Percentiles rank a stretch among this genome's conserved stretches.
These are phyloP conservation scores for Eilema depressum DNA, from an alignment of 2,888 invertebrate genomes.

Conservation along the genomic window DNA sequence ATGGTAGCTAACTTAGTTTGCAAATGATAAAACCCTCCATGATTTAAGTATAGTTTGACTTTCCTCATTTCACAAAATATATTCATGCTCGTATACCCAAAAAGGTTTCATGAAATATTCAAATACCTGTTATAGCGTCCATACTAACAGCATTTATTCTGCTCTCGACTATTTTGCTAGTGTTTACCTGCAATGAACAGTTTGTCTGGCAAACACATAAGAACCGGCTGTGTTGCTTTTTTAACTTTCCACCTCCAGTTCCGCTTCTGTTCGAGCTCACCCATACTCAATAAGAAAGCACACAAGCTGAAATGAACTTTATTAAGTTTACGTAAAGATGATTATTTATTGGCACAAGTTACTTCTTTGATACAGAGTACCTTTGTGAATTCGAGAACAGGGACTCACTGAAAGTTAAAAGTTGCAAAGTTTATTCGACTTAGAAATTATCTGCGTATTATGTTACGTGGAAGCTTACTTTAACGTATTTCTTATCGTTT, in stretches of 20 bases:
- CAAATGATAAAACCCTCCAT: not conserved
- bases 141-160: constrained; percentile 11
- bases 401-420: constrained; percentile 62
- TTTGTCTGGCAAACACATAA: constrained; percentile 47
- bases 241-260: constrained; percentile 59
- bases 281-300: constrained; percentile 44
- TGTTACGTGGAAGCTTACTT: constrained; percentile 59
- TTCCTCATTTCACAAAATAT: constrained; percentile 6
- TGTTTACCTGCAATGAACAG: constrained; percentile 51
- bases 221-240: constrained; percentile 53
- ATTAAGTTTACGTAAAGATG: constrained; percentile 18
- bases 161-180: constrained; percentile 25
- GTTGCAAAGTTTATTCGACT: constrained; percentile 66
- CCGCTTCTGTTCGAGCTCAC: constrained; percentile 49
- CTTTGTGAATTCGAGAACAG: constrained; percentile 71
- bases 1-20: not conserved
- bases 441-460: constrained; percentile 66
- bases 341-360: constrained; percentile 20
- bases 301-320: constrained; percentile 36
- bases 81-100: constrained; percentile 3
- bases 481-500: constrained; percentile 55
- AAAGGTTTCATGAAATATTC: constrained; percentile 6
- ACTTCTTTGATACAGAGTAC: constrained; percentile 57
- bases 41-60: not conserved
- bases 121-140: not conserved